phyloP scores from a whole-genome alignment of 2,113 vertebrate species.

The Zosterops borbonicus region DNA sequence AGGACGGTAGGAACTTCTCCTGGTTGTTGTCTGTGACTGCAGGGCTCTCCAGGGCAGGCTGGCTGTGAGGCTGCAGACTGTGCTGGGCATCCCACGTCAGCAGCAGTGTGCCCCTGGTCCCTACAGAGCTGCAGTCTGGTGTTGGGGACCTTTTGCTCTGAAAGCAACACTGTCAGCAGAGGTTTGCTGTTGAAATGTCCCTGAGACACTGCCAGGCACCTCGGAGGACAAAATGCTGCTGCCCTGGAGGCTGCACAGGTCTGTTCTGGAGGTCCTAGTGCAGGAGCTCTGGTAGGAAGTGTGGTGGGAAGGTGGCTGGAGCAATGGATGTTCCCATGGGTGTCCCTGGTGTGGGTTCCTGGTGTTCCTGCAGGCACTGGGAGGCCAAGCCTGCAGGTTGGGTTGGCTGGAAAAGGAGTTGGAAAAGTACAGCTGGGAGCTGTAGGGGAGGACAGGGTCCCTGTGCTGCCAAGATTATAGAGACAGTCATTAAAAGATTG shows the following conservation, averaged over 20 bases:
- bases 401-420: neutral
- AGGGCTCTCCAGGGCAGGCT: neutral
- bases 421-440: neutral
- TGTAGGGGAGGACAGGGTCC: neutral
- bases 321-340: rapidly evolving
- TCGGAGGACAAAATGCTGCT: neutral
- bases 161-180: neutral
- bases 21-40: neutral
- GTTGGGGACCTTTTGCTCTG: neutral
- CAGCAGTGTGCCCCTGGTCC: neutral
- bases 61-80: rapidly evolving
- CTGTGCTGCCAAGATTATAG: neutral
- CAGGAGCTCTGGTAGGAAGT: neutral
- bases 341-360: neutral
- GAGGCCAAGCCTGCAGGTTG: neutral
- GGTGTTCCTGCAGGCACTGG: neutral
- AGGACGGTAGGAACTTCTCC: constrained; percentile 82
- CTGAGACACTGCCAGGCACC: neutral
- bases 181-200: neutral
- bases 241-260: neutral
- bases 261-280: neutral
- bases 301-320: neutral
- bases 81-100: rapidly evolving
- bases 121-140: neutral
- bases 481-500: neutral